Evolutionary conservation across 2,797 vertebrate species (phyloP).

Genomic region (Lithobates sylvaticus): DNA sequence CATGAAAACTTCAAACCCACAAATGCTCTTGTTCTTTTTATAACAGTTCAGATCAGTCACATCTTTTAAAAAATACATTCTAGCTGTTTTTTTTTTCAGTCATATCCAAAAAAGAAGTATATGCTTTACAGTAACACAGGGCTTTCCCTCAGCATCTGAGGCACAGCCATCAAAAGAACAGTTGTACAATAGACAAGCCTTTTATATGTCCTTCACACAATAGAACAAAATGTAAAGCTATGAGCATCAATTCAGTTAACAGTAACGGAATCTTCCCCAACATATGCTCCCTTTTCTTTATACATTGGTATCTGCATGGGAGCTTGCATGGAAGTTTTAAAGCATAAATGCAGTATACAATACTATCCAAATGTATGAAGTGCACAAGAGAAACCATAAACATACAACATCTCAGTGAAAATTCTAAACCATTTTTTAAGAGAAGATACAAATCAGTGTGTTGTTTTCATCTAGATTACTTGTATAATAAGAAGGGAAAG

Average conservation of each 20-base stretch:
- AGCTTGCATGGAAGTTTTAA: conserved; percentile 3
- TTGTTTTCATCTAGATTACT: too few species aligned
- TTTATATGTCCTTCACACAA: conserved; percentile 53
- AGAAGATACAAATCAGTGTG: too few species aligned
- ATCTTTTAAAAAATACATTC: conserved; percentile 51
- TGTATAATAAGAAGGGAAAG: too few species aligned
- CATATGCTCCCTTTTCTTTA: conserved; percentile 41
- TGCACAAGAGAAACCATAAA: too few species aligned
- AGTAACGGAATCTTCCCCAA: conserved; percentile 36
- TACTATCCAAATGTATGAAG: too few species aligned
- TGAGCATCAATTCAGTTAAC: conserved; percentile 47
- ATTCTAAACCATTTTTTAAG: too few species aligned
- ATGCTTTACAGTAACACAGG: conserved; percentile 42
- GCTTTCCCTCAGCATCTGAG: conserved; percentile 58
- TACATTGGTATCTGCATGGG: conserved; percentile 27
- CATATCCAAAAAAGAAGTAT: conserved; percentile 50
- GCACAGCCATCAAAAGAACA: conserved; percentile 48
- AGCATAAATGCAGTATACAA: neutral
- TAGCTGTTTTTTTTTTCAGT: conserved; percentile 32
- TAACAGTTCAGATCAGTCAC: conserved; percentile 46
- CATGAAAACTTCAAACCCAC: conserved; percentile 12
- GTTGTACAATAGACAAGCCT: conserved; percentile 54
- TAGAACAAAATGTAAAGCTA: conserved; percentile 54
- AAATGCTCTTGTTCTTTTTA: conserved; percentile 35
- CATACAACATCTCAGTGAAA: too few species aligned